phyloP scores from a whole-genome alignment of 1,140 invertebrate genomes.

The Hylaeus anthracinus region DNA sequence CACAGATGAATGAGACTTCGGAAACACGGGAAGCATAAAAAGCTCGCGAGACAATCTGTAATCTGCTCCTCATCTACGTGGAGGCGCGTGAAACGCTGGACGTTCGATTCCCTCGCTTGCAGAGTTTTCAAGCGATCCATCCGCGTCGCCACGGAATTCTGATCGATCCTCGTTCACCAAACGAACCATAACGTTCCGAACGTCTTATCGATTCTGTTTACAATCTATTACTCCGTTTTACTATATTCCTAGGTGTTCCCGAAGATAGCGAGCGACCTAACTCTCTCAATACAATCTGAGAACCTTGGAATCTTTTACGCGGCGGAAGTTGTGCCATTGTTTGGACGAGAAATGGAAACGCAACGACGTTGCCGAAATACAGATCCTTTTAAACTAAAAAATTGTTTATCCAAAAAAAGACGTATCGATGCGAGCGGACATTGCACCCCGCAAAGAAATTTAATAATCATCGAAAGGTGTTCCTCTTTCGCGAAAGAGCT shows the following conservation, averaged over 20 bases:
- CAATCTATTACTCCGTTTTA: background rate
- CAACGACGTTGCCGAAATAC: background rate
- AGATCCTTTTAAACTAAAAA: no score
- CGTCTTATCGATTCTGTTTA: no score
- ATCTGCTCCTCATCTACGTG: constrained; percentile 61
- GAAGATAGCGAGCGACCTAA: background rate
- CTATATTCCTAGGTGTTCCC: background rate
- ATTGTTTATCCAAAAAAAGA: no score
- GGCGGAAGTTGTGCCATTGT: background rate
- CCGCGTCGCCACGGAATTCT: no score
- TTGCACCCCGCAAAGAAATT: no score
- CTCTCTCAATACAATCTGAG: background rate
- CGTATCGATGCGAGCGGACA: no score
- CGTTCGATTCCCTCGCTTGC: constrained; percentile 4
- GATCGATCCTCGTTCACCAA: no score
- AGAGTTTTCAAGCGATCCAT: no score
- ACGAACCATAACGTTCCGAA: no score
- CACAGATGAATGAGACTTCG: constrained; percentile 64
- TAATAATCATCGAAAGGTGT: no score
- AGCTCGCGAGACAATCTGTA: constrained; percentile 54
- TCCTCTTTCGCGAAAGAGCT: no score
- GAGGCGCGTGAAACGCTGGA: background rate
- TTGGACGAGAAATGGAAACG: background rate
- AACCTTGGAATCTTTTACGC: background rate
- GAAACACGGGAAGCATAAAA: constrained; percentile 63